Evolutionary conservation across 2,888 invertebrate species (phyloP).

Genomic region (Xylocampa areola): DNA sequence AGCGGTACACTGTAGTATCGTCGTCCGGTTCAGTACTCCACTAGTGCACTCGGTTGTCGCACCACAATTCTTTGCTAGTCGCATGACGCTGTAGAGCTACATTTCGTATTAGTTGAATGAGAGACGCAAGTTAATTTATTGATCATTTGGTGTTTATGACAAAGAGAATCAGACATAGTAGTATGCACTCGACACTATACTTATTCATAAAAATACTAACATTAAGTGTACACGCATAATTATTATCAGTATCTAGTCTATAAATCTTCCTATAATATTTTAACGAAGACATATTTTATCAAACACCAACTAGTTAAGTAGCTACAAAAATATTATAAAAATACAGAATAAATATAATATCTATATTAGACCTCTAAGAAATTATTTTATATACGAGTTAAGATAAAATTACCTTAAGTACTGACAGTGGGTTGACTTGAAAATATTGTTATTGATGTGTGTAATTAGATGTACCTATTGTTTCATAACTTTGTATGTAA

Average conservation of each 20-base stretch:
- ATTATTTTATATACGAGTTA: constrained; percentile 69
- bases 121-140: constrained; percentile 25
- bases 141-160: constrained; percentile 33
- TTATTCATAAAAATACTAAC: constrained; percentile 17
- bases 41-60: constrained; percentile 3
- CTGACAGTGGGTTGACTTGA: constrained; percentile 39
- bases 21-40: constrained; percentile 14
- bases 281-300: constrained; percentile 80
- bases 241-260: constrained; percentile 52
- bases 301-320: constrained; percentile 86
- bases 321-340: constrained; percentile 73
- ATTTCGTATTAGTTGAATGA: constrained; percentile 30
- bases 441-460: background rate
- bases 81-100: constrained; percentile 40
- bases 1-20: background rate
- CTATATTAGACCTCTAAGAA: constrained; percentile 49
- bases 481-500: background rate
- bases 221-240: constrained; percentile 47
- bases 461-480: background rate
- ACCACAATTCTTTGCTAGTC: constrained; percentile 33
- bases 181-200: constrained; percentile 35
- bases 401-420: constrained; percentile 49
- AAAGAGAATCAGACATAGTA: constrained; percentile 37
- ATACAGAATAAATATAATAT: constrained; percentile 57
- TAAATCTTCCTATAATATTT: constrained; percentile 65